Evolutionary conservation across 2,797 vertebrate genomes (phyloP), one percentile per base, ranked within the genome.

Genomic region (Artibeus lituratus): DNA sequence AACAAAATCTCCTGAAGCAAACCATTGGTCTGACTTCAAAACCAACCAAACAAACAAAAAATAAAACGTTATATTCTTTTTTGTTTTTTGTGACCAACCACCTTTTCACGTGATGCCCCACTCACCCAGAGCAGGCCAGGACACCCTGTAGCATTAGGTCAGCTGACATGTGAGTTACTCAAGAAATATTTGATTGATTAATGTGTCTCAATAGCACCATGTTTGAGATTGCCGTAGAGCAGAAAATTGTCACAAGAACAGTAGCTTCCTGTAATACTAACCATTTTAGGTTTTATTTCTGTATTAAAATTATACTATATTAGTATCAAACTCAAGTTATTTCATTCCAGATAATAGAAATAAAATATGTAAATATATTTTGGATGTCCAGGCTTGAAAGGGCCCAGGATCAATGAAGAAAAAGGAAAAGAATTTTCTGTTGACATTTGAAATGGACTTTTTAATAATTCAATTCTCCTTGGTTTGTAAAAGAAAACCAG

Each of bases 351-450:
- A 70, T 69, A 96, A 92, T 12, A 94, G 53, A 91, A 96, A 69
- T 95, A 67, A 96, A 77, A 1, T 94, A 87, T 94, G 57, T 67
- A 96, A 92, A 96, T 93, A n/a, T 49, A 78, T 96, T 91, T 94
- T 91, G 65, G 35, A 92, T 55, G 11, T 91, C 22, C 9, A 86
- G 21, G 24, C 85, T 95, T 89, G 53, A 81, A 88, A 93, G 80
- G 53, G 8, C 37, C 21, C 10, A 90, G 37, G n/a, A 91, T 97
- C 76, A 93, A 74, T 49, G 82, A 94, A 74, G 26, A 94, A 59
- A 72, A 93, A 95, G 85, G 26, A 87, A 89, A n/a, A 89, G 6
- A 47, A 39, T 91, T 97, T 95, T 96, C 80, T 83, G 74, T 76
- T 95, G 86, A 94, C 55, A 92, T 90, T 95, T 94, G 85, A 94